phyloP scores from a whole-genome alignment of 35 echinoderm and acorn worm genomes.

The Diadema setosum region DNA sequence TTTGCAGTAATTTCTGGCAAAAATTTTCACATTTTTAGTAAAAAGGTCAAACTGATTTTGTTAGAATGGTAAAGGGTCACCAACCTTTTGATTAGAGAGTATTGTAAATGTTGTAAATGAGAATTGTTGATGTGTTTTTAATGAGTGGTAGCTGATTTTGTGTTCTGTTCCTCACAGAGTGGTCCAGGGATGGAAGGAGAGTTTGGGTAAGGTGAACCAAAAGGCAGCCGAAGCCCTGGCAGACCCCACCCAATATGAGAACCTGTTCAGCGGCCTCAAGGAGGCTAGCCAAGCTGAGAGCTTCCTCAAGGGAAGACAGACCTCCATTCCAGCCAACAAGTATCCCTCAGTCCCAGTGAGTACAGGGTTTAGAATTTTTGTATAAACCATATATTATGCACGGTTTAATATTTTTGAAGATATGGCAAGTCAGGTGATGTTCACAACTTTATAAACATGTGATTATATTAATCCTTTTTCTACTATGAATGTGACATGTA shows the following conservation, averaged over 20 bases:
- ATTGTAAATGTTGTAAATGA: no score
- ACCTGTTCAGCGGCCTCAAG: conserved; percentile 85
- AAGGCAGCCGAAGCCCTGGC: conserved; percentile 90
- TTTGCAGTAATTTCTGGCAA: no score
- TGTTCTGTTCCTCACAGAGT: conserved; percentile 40
- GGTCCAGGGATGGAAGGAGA: conserved; percentile 91
- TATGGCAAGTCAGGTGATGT: background rate
- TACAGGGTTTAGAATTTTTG: no score
- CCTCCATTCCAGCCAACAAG: conserved; percentile 46
- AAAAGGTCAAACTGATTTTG: no score
- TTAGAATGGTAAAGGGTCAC: no score
- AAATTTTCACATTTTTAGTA: no score
- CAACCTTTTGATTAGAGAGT: no score
- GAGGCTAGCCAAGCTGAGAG: conserved; percentile 61
- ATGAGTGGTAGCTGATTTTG: no score
- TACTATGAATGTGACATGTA: no score
- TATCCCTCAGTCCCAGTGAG: conserved; percentile 74
- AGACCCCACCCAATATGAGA: conserved; percentile 96
- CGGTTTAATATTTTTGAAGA: background rate
- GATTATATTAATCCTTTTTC: background rate
- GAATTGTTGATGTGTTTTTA: no score
- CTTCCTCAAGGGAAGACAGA: conserved; percentile 44
- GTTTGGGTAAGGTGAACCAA: conserved; percentile 66
- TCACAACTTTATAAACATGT: background rate
- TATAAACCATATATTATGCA: background rate